Conservation (phyloP, 2,888 invertebrate genomes). For the Oxyteleia sp. region DNA sequence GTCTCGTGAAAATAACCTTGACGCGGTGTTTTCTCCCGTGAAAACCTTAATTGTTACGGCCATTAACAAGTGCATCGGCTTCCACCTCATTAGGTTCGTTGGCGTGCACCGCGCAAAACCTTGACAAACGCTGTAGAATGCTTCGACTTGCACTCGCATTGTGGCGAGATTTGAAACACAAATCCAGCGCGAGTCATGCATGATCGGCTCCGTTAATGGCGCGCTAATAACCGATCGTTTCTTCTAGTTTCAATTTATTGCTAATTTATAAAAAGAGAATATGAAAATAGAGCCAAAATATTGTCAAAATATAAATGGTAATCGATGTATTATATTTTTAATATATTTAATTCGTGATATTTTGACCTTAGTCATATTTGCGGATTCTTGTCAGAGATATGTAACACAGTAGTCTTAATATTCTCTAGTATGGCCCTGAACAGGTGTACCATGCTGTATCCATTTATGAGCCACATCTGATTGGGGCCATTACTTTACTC, state of each 20-base stretch:
- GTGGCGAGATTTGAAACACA: constrained; percentile 75
- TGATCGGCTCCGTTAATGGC: constrained; percentile 83
- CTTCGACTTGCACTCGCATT: constrained; percentile 29
- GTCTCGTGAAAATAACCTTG: constrained; percentile 39
- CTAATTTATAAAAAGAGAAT: too few relatives aligned
- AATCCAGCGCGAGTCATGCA: constrained; percentile 81
- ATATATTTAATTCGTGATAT: too few relatives aligned
- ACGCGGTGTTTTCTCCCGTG: constrained; percentile 35
- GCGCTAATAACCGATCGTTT: constrained; percentile 84
- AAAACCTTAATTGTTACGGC: constrained; percentile 61
- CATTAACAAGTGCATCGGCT: constrained; percentile 59
- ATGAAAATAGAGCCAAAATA: too few relatives aligned
- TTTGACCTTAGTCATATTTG: too few relatives aligned
- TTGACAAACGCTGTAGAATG: constrained; percentile 48
- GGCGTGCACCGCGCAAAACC: constrained; percentile 8
- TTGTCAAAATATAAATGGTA: too few relatives aligned
- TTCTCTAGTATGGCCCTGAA: too few relatives aligned
- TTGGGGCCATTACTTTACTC: too few relatives aligned
- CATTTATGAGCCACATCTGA: too few relatives aligned
- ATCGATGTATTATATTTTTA: too few relatives aligned
- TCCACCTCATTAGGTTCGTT: constrained; percentile 27
- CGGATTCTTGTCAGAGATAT: too few relatives aligned
- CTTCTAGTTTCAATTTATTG: constrained; percentile 85
- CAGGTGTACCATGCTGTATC: too few relatives aligned
- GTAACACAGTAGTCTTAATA: too few relatives aligned